Evolutionary conservation across 2,113 vertebrate genomes (phyloP).

Genomic region (Dolichotis patagonum): DNA sequence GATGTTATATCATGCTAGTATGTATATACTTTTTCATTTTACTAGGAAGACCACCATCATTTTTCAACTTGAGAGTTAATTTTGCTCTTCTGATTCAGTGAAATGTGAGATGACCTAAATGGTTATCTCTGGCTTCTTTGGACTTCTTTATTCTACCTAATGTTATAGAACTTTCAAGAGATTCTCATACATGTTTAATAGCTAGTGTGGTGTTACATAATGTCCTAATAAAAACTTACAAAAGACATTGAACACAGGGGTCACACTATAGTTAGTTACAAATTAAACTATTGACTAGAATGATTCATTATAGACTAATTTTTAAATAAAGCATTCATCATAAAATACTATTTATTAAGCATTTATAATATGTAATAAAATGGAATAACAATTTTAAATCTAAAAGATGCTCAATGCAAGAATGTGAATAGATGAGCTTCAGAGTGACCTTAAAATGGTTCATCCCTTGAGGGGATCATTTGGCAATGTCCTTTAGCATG

Average conservation of each 20-base stretch:
- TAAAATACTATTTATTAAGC: neutral
- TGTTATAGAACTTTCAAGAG: constrained; percentile 53
- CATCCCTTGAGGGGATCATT: neutral
- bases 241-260: constrained; percentile 29
- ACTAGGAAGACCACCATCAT: neutral
- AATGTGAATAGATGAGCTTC: neutral
- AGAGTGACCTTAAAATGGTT: neutral
- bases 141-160: neutral
- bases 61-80: neutral
- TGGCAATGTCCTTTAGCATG: neutral
- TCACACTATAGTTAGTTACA: neutral
- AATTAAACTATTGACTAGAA: neutral
- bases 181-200: constrained; percentile 18
- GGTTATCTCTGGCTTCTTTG: neutral
- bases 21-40: neutral
- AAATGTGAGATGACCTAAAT: neutral
- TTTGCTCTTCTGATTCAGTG: neutral
- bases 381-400: neutral
- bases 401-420: neutral
- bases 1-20: constrained; percentile 12
- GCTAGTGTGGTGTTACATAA: constrained; percentile 48
- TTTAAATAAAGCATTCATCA: neutral
- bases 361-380: neutral
- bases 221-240: constrained; percentile 37
- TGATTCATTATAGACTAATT: neutral